These are phyloP conservation scores for Zaprionus taronus DNA, from an alignment of 1,140 invertebrate genomes.

Conservation along the genomic window DNA sequence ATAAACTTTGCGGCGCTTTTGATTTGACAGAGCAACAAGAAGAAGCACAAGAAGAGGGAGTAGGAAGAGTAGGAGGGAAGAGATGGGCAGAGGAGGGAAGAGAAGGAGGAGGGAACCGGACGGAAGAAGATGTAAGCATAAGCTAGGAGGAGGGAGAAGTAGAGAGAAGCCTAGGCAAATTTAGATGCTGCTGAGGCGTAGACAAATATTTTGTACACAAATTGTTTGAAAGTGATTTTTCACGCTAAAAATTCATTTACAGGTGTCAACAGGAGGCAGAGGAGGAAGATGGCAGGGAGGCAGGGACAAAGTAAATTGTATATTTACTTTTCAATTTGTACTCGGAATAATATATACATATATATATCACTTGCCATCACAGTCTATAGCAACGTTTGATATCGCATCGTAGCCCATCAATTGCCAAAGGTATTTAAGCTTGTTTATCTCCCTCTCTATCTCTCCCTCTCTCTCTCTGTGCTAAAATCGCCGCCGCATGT, in stretches of 20 bases:
- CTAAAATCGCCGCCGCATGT: conserved; percentile 31
- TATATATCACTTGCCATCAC: background rate
- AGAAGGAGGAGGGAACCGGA: too few species aligned
- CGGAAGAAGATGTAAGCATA: too few species aligned
- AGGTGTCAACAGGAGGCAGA: conserved; percentile 4
- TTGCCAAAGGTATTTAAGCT: conserved; percentile 14
- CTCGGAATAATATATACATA: background rate
- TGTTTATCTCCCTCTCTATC: background rate
- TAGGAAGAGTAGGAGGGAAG: too few species aligned
- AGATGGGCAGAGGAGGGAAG: too few species aligned
- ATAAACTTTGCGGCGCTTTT: conserved; percentile 75
- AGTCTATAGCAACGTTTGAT: background rate
- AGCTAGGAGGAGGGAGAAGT: too few species aligned
- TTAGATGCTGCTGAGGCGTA: conserved; percentile 60
- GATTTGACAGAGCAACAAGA: conserved; percentile 22
- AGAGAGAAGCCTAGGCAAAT: conserved; percentile 6
- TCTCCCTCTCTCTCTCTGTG: background rate
- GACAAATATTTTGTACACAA: conserved; percentile 76
- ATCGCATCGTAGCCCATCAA: background rate
- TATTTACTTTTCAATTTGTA: conserved; percentile 1
- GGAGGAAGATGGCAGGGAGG: background rate
- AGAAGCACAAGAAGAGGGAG: too few species aligned
- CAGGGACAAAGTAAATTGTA: conserved; percentile 27
- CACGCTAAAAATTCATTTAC: conserved; percentile 39
- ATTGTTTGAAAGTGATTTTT: conserved; percentile 75